Evolutionary conservation across 2,113 vertebrate species (phyloP), one percentile per base, ranked within the genome.

Genomic region (Oenanthe oenanthe): DNA sequence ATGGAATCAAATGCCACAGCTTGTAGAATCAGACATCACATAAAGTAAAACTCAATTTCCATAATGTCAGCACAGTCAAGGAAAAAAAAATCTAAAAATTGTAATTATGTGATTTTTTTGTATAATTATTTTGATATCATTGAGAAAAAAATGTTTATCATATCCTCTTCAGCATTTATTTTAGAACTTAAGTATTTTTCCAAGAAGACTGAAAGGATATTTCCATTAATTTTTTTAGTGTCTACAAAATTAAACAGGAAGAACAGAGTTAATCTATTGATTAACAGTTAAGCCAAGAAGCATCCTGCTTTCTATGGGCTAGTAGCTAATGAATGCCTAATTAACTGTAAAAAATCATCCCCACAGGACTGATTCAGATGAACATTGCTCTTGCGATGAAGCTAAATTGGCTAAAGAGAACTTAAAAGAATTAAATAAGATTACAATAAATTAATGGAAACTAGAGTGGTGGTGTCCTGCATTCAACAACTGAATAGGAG

Each of bases 281-380:
- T 89, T 67, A 92, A 57, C 19, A 79, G 17, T 18, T 76, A 47
- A 91, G 82, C 4, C 29, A 85, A 85, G 61, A 87, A 95, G 87
- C 21, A 63, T 89, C 25, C 48, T 79, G 58, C 67, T 70, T 88
- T 90, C 70, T 65, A 87, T 5, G 7, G 45, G n/a, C 20, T 57
- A 60, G 19, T 61, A 91, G 57, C 61, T 92, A 93, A 80, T 86
- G 68, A 93, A 89, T 67, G 36, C 10, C 53, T 89, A 89, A 84
- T 89, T 78, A 93, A 45, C 61, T 82, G 65, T 77, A 81, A 91
- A 91, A 95, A 67, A 56, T 45, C 6, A 45, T 38, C n/a, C 65
- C 40, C 61, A 90, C n/a, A 78, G 61, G 65, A 62, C 68, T 53
- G 19, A 84, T 50, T 86, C 45, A 34, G 45, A 90, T 62, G 17